A percentile compares a stretch with the other conserved stretches of the same genome.
phyloP scores from a whole-genome alignment of 2,113 vertebrate species.

The Chaenocephalus aceratus region DNA sequence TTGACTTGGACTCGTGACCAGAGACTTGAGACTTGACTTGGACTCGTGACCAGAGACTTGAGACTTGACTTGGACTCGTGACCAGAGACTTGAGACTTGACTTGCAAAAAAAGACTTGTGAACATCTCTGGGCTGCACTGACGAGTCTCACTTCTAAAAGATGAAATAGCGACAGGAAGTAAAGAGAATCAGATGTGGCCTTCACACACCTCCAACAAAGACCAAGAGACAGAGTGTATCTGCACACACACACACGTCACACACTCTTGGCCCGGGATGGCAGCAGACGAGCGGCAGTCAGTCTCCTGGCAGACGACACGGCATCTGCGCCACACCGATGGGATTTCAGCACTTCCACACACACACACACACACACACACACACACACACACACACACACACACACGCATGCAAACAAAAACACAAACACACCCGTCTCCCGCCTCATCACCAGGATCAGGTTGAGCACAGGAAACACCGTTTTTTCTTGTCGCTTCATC shows the following conservation, averaged over 20 bases:
- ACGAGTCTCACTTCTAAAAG: no score
- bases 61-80: no score
- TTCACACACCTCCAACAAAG: not conserved
- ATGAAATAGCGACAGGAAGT: not conserved
- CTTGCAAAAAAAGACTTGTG: no score
- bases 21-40: no score
- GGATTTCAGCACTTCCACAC: conserved; percentile 64
- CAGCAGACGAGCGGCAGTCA: conserved; percentile 76
- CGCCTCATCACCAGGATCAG: conserved; percentile 65
- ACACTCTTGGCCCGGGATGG: conserved; percentile 61
- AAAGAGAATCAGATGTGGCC: conserved; percentile 3
- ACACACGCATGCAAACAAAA: conserved; percentile 35
- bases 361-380: no score
- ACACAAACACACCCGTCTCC: conserved; percentile 56
- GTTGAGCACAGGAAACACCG: conserved; percentile 69
- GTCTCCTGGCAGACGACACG: conserved; percentile 72
- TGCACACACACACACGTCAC: conserved; percentile 30
- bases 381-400: not conserved
- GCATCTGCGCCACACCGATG: conserved; percentile 71
- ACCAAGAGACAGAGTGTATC: conserved; percentile 50
- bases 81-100: no score
- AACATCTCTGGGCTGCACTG: no score
- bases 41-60: no score
- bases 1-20: no score
- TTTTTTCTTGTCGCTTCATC: conserved; percentile 41